These are phyloP conservation scores for Microcebus jonahi DNA, from an alignment of 2,113 vertebrate species.

Conservation along the genomic window DNA sequence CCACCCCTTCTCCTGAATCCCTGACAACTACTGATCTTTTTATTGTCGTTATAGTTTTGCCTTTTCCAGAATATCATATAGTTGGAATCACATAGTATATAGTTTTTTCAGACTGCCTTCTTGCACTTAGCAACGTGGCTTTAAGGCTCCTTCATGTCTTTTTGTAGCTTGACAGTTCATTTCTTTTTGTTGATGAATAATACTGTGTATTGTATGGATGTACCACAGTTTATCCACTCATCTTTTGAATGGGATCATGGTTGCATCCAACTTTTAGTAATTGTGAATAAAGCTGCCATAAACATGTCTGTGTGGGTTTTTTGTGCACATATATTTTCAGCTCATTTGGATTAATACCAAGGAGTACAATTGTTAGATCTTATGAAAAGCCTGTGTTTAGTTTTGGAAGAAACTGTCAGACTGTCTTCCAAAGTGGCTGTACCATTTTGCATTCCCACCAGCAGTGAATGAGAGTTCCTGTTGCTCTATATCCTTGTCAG, in stretches of 20 bases:
- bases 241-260: not conserved
- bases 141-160: not conserved
- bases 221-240: not conserved
- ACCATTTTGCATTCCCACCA: not conserved
- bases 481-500: not conserved
- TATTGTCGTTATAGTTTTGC: not conserved
- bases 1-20: not conserved
- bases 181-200: not conserved
- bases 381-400: not conserved
- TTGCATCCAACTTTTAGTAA: not conserved
- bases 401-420: not conserved
- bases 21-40: not conserved
- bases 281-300: not conserved
- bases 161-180: not conserved
- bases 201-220: not conserved
- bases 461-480: not conserved
- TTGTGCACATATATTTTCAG: not conserved
- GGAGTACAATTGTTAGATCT: not conserved
- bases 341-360: not conserved
- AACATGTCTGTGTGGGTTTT: not conserved
- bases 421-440: not conserved
- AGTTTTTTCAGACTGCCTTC: not conserved
- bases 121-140: not conserved
- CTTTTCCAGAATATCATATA: not conserved
- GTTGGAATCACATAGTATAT: not conserved